A percentile compares a stretch with the other conserved stretches of the same genome.
These are phyloP conservation scores for Macrocentrus cingulum DNA, from an alignment of 1,140 invertebrate species.

Conservation along the genomic window DNA sequence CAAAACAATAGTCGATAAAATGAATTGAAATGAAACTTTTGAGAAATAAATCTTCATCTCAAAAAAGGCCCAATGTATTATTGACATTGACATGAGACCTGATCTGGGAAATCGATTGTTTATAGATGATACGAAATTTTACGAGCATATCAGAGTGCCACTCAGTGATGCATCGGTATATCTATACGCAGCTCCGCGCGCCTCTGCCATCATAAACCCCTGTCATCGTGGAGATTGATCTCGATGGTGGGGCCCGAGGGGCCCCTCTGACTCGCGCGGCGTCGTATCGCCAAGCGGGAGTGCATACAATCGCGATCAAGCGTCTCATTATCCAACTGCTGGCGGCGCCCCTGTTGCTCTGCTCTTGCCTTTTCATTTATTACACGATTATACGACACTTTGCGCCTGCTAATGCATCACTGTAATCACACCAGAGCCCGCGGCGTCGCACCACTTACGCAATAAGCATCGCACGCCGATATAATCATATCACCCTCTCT, in stretches of 20 bases:
- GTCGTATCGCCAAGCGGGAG: conserved; percentile 19
- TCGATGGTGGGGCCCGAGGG: conserved; percentile 11
- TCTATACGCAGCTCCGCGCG: conserved; percentile 19
- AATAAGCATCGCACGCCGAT: conserved; percentile 1
- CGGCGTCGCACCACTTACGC: conserved; percentile 13
- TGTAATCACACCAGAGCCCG: background rate
- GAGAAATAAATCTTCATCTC: conserved; percentile 15
- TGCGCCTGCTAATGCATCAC: conserved; percentile 16
- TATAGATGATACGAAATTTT: background rate
- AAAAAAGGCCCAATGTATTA: conserved; percentile 19
- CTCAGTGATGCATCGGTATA: conserved; percentile 16
- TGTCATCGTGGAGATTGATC: conserved; percentile 31
- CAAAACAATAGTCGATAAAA: background rate
- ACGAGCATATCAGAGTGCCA: conserved; percentile 1
- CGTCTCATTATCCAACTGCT: conserved; percentile 23
- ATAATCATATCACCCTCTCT: conserved; percentile 18
- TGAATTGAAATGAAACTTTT: background rate
- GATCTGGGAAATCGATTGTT: no score
- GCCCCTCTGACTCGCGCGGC: background rate
- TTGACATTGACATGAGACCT: no score
- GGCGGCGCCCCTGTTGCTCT: conserved; percentile 1
- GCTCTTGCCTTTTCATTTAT: conserved; percentile 22
- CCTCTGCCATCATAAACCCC: conserved; percentile 21
- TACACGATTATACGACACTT: conserved; percentile 31
- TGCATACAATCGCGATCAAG: conserved; percentile 26